A percentile compares a stretch with the other conserved stretches of the same genome.
Evolutionary conservation across 2,797 vertebrate genomes (phyloP).

Genomic region (Pterois miles): DNA sequence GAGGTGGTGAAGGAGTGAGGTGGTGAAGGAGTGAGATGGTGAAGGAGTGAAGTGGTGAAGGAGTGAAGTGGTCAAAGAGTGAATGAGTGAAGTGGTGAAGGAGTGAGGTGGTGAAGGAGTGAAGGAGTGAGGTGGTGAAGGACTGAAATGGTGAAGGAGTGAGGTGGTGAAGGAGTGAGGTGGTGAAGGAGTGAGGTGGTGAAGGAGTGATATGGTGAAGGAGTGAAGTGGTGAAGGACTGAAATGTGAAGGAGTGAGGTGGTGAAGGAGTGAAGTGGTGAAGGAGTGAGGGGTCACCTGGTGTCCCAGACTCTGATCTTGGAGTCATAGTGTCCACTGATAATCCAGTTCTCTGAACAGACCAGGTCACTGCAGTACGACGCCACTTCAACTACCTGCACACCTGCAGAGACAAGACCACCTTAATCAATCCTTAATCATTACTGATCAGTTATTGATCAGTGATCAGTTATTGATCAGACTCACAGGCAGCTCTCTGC

Average conservation of each 20-base stretch:
- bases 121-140: background rate
- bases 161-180: background rate
- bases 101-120: background rate
- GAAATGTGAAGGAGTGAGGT: no score
- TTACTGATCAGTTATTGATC: background rate
- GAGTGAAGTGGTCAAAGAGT: background rate
- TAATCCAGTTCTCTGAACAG: constrained; percentile 84
- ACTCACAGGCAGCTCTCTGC: constrained; percentile 87
- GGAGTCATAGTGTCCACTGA: constrained; percentile 89
- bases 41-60: background rate
- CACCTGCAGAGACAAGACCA: constrained; percentile 74
- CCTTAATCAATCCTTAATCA: background rate
- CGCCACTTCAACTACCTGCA: constrained; percentile 78
- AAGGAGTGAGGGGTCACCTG: constrained; percentile 79
- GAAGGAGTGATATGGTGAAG: no score
- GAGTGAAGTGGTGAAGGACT: no score
- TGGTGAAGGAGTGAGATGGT: background rate
- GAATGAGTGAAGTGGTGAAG: background rate
- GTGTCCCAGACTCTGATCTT: constrained; percentile 91
- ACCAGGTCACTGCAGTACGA: constrained; percentile 91
- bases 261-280: background rate
- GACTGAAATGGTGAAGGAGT: constrained; percentile 5
- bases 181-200: background rate
- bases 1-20: background rate
- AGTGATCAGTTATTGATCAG: background rate